phyloP scores from a whole-genome alignment of 2,888 invertebrate genomes.

The Heliconius aoede region DNA sequence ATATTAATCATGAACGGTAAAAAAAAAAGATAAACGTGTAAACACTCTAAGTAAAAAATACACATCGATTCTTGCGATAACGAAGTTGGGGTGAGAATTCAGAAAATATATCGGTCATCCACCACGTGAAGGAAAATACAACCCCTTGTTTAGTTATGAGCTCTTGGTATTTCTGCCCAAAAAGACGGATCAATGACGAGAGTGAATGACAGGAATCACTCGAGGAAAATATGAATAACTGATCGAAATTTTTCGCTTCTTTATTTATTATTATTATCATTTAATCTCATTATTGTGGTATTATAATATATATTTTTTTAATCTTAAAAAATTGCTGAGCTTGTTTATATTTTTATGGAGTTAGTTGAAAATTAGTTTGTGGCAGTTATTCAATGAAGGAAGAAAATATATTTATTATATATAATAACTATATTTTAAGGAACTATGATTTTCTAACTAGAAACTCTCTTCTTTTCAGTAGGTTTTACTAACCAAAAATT shows the following conservation, averaged over 20 bases:
- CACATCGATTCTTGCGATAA: background rate
- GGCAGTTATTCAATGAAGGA: background rate
- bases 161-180: constrained; percentile 47
- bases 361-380: no score
- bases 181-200: constrained; percentile 49
- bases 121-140: constrained; percentile 11
- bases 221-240: background rate
- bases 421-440: no score
- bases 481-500: no score
- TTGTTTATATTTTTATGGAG: background rate
- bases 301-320: no score
- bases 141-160: constrained; percentile 29
- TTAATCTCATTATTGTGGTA: no score
- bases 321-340: background rate
- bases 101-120: background rate
- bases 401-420: no score
- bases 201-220: background rate
- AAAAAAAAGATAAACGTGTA: background rate
- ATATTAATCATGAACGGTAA: no score
- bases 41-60: background rate
- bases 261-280: no score
- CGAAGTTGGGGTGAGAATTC: background rate
- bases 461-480: no score
- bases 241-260: background rate
- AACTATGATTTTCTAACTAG: no score